Evolutionary conservation across 2,888 invertebrate genomes (phyloP).

Genomic region (Epsilonema sp.): DNA sequence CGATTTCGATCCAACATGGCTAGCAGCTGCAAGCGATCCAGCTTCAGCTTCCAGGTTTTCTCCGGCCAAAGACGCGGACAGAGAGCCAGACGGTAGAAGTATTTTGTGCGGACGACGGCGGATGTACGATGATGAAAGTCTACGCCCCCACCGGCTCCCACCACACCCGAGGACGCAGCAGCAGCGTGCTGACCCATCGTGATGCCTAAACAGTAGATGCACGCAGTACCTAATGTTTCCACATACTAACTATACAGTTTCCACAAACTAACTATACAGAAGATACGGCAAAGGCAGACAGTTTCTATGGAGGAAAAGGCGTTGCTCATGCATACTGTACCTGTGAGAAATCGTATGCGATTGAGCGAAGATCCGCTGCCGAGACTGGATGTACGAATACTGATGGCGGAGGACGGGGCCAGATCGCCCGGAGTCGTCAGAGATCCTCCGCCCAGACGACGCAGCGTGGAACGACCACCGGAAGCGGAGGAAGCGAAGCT

Average conservation of each 20-base stretch:
- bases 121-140: too few species aligned
- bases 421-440: constrained; percentile 1
- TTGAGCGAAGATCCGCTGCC: constrained; percentile 1
- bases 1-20: constrained; percentile 75
- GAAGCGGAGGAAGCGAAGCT: neutral
- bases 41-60: constrained; percentile 41
- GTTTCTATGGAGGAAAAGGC: too few species aligned
- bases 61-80: constrained; percentile 13
- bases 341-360: constrained; percentile 1
- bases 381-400: neutral
- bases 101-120: too few species aligned
- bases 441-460: neutral
- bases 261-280: too few species aligned
- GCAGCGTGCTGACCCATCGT: too few species aligned
- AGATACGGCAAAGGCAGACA: too few species aligned
- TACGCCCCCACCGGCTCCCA: too few species aligned
- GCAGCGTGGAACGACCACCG: neutral
- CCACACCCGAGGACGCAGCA: too few species aligned
- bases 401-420: neutral
- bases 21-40: constrained; percentile 74
- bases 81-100: constrained; percentile 21
- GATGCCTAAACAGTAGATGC: too few species aligned
- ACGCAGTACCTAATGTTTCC: too few species aligned
- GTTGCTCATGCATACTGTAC: too few species aligned
- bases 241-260: too few species aligned